These are phyloP conservation scores for Brachionus koreanus DNA, from an alignment of 1,140 invertebrate species.

Conservation along the genomic window DNA sequence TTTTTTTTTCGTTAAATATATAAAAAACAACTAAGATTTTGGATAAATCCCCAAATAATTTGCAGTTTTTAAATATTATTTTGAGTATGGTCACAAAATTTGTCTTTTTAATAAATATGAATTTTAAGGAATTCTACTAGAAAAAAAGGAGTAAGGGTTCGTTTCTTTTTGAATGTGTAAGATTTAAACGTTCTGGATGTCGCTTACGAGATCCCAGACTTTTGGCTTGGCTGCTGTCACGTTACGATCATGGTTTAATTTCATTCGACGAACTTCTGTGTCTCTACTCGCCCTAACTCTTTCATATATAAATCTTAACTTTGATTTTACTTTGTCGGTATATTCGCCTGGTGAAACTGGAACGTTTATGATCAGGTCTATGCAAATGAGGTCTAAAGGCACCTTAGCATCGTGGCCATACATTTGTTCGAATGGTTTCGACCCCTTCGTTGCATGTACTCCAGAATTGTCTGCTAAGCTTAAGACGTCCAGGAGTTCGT, in stretches of 20 bases:
- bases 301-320: background rate
- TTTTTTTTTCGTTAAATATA: too few relatives aligned
- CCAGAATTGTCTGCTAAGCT: background rate
- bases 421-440: background rate
- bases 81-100: background rate
- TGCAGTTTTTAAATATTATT: background rate
- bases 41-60: background rate
- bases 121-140: too few relatives aligned
- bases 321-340: background rate
- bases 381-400: constrained; percentile 11
- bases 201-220: background rate
- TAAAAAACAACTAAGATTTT: too few relatives aligned
- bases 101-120: background rate
- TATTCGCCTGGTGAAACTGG: background rate
- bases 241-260: constrained; percentile 10
- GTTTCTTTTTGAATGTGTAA: background rate
- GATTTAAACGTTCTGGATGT: background rate
- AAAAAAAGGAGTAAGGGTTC: too few relatives aligned
- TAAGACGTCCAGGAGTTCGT: background rate
- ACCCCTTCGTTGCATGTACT: background rate
- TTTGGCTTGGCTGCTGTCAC: background rate
- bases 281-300: background rate
- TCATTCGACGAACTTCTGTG: background rate
- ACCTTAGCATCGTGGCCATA: background rate
- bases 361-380: background rate